phyloP scores from a whole-genome alignment of 2,888 invertebrate genomes.

The Drosophila demipolita region DNA sequence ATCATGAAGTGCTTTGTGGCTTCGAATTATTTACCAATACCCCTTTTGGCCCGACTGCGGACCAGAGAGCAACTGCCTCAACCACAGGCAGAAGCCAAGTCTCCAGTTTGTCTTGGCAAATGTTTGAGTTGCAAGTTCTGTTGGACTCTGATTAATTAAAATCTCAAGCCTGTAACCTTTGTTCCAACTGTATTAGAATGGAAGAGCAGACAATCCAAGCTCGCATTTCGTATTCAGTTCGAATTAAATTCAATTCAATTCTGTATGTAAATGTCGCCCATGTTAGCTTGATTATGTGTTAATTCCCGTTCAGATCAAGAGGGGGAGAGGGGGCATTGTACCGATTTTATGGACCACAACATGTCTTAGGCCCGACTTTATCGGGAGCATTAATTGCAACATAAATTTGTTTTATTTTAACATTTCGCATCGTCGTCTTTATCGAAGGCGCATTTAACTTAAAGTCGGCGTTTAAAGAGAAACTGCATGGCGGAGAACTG shows the following conservation, averaged over 20 bases:
- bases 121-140: conserved; percentile 42
- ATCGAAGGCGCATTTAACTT: conserved; percentile 75
- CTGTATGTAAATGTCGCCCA: conserved; percentile 72
- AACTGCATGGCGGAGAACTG: conserved; percentile 32
- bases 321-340: conserved; percentile 17
- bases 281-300: conserved; percentile 82
- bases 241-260: conserved; percentile 76
- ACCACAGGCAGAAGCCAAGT: conserved; percentile 8
- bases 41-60: conserved; percentile 41
- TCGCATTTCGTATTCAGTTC: conserved; percentile 45
- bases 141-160: conserved; percentile 73
- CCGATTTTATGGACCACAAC: conserved; percentile 62
- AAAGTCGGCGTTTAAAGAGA: conserved; percentile 69
- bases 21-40: conserved; percentile 66
- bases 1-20: conserved; percentile 58
- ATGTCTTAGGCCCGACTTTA: conserved; percentile 73
- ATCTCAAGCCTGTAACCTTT: conserved; percentile 64
- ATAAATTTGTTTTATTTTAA: conserved; percentile 81
- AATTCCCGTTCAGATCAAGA: conserved; percentile 41
- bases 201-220: background rate
- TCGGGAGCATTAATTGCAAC: conserved; percentile 78
- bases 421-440: conserved; percentile 74
- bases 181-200: conserved; percentile 10
- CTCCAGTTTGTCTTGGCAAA: conserved; percentile 27
- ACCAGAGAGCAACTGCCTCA: background rate